Evolutionary conservation across 2,797 vertebrate genomes (phyloP), one percentile per base, ranked within the genome.

Genomic region (Enteromius anoplus): DNA sequence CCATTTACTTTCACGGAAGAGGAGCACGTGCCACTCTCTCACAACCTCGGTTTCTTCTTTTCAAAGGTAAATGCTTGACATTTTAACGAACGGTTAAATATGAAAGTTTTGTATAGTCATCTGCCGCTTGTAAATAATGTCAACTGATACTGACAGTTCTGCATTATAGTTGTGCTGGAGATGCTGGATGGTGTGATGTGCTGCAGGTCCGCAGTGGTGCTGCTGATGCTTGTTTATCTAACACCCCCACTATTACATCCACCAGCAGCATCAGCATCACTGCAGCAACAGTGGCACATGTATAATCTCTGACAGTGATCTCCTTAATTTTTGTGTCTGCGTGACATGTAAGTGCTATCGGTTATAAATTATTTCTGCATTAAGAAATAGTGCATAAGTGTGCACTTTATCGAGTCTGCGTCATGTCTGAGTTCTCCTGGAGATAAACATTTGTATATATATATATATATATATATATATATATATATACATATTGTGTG

Each of bases 51-150:
- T 93, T 94, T 93, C 90, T 92, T 91, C 88, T 90, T 89, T 85
- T 88, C 91, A 93, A 93, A 94, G 94, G 93, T 94, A 92, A 91
- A 87, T 15, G 64, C 23, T 15, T 60, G 51, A 2, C 45, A 34
- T 60, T n/a, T 79, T 26, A n/a, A 64, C 47, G 17, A 14, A 47
- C 45, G 12, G 26, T n/a, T 29, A 29, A 11, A 75, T 21, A 9
- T 69, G n/a, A 58, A 81, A 65, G 40, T 84, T 51, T 26, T 34
- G 5, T 19, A 40, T 34, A 2, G 29, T 29, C 47, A 42, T 75
- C 21, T 23, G 14, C 79, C 34, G 14, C 37, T 32, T 66, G 81
- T 45, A 76, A 76, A 55, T 21, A 26, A 29, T 32, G 68, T 23
- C 55, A 49, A 8, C 49, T n/a, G 32, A 29, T 78, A 34, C 1